Conservation (phyloP, 1,140 invertebrate genomes). For the Lepidurus arcticus region DNA sequence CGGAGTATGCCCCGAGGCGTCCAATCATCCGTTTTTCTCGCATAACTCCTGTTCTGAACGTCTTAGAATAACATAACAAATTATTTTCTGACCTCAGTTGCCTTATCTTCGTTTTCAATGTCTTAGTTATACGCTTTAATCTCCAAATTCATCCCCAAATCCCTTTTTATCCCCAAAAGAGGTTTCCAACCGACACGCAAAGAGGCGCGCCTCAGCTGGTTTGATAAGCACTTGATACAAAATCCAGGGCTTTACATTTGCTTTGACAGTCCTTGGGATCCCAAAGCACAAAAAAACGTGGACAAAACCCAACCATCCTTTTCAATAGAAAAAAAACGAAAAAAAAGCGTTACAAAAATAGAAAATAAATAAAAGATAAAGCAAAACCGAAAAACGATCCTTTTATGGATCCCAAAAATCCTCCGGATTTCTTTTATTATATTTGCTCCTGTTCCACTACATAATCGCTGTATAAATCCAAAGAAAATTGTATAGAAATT, state of each 20-base stretch:
- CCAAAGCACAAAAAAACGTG: background rate
- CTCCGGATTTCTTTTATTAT: too few species aligned
- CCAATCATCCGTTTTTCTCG: background rate
- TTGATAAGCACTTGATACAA: background rate
- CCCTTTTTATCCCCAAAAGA: background rate
- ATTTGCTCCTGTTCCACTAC: too few species aligned
- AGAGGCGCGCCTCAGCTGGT: background rate
- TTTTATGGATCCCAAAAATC: too few species aligned
- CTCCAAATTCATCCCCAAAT: background rate
- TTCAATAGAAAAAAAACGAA: background rate
- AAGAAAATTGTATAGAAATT: too few species aligned
- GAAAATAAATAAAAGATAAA: too few species aligned
- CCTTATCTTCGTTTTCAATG: background rate
- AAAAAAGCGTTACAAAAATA: too few species aligned
- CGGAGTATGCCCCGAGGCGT: background rate
- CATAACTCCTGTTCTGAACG: background rate
- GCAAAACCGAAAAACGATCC: too few species aligned
- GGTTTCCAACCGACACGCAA: background rate
- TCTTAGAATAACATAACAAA: background rate
- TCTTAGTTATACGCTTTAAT: background rate
- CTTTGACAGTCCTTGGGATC: background rate
- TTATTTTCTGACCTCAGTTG: too few species aligned
- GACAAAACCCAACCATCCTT: background rate
- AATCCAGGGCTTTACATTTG: background rate
- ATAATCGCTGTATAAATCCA: too few species aligned